Evolutionary conservation across 1,140 invertebrate species (phyloP).

Genomic region (Bradynema listronoti): DNA sequence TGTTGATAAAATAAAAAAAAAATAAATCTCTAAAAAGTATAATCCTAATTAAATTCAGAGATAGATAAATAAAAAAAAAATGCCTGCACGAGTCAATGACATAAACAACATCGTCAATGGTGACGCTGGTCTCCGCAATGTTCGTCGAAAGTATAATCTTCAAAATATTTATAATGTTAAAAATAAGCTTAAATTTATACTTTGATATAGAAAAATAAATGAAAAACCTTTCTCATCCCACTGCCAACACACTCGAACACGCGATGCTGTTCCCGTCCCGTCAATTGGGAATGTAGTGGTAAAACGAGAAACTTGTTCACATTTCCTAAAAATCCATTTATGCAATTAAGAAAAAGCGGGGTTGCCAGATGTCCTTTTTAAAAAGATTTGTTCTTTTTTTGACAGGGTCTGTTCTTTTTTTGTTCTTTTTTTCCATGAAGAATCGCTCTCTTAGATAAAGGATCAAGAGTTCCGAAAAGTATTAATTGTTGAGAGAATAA

Average conservation of each 20-base stretch:
- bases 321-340: constrained; percentile 34
- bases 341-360: no score
- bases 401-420: no score
- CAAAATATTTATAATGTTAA: no score
- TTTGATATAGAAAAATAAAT: constrained; percentile 11
- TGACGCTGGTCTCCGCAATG: constrained; percentile 86
- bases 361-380: no score
- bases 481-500: no score
- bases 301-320: constrained; percentile 38
- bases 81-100: constrained; percentile 79
- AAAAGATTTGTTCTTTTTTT: no score
- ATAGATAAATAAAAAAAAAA: no score
- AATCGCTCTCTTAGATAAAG: no score
- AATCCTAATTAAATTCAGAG: constrained; percentile 13
- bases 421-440: no score
- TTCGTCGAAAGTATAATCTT: constrained; percentile 76
- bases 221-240: constrained; percentile 63
- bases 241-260: constrained; percentile 68
- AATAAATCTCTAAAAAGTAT: neutral
- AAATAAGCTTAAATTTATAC: constrained; percentile 64
- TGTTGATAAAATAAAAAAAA: no score
- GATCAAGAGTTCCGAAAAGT: no score
- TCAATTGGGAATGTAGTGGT: constrained; percentile 51
- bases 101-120: constrained; percentile 80
- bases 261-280: constrained; percentile 68